phyloP scores from a whole-genome alignment of 2,113 vertebrate species.

The Clarias macrocephalus region DNA sequence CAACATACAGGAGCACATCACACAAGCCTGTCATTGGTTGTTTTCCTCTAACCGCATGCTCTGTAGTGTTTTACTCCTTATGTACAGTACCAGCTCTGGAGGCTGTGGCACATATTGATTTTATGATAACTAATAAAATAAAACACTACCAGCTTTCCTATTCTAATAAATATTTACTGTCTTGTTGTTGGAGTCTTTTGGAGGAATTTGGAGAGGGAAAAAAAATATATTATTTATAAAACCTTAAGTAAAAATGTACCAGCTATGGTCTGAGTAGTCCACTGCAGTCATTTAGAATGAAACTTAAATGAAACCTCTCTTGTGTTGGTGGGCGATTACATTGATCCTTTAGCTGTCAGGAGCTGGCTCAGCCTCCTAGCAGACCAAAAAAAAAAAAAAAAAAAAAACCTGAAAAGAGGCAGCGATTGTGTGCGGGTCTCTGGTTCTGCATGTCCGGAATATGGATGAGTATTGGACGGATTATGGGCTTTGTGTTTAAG shows the following conservation, averaged over 20 bases:
- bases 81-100: background rate
- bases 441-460: constrained; percentile 4
- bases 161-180: background rate
- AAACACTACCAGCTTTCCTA: background rate
- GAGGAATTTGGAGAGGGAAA: too few relatives aligned
- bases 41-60: background rate
- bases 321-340: background rate
- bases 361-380: background rate
- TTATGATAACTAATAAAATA: background rate
- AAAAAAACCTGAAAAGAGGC: constrained; percentile 8
- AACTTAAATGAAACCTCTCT: background rate
- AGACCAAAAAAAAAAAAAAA: too few relatives aligned
- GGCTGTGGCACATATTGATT: background rate
- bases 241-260: background rate
- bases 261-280: background rate
- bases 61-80: background rate
- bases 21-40: background rate
- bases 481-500: background rate
- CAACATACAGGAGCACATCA: background rate
- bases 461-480: background rate
- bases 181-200: background rate
- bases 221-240: background rate
- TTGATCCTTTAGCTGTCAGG: background rate
- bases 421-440: background rate
- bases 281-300: constrained; percentile 13